Evolutionary conservation across 2,888 invertebrate species (phyloP), one percentile per base, ranked within the genome.

Genomic region (Allolobophora icterica): DNA sequence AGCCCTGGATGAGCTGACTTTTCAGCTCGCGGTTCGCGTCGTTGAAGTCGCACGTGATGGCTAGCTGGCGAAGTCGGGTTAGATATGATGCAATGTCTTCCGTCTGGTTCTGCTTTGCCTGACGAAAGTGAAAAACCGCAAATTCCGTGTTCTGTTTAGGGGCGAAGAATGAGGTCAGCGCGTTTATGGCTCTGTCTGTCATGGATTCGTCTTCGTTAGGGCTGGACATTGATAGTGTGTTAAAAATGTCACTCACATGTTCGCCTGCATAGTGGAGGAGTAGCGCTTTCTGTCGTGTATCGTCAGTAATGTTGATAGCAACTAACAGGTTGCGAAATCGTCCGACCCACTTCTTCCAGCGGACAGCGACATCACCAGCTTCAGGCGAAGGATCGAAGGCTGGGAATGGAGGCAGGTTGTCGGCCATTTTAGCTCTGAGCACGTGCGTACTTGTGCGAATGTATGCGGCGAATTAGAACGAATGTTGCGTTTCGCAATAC

Each of bases 21-120:
- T 92, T 92, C 17, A 92, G 91, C 91, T 92, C 92, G 8, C 52
- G 38, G 19, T 89, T 89, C 15, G 24, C 45, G 30, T 91, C 89
- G 11, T n/a, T 52, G 89, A 92, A 92, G 15, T 91, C 90, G 89
- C 91, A 92, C 8, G 38, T 90, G n/a, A n/a, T n/a, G 30, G 92
- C 33, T 13, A 90, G 45, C n/a, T 90, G 87, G 30, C 90, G 42
- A n/a, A 91, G 89, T 24, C 52, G 13, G 21, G 52, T n/a, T n/a
- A n/a, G n/a, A n/a, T 52, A 52, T 5, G 52, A 52, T 24, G 24
- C 52, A 24, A 52, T 52, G 13, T 52, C 24, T 24, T 52, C 24
- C 24, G n/a, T n/a, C n/a, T n/a, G n/a, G 13, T 52, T 24, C 35
- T 6, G 33, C 90, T 42, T 52, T 90, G 90, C 24, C 38, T 92